These are phyloP conservation scores for Esox masquinongy DNA, from an alignment of 2,797 vertebrate genomes.

Conservation along the genomic window DNA sequence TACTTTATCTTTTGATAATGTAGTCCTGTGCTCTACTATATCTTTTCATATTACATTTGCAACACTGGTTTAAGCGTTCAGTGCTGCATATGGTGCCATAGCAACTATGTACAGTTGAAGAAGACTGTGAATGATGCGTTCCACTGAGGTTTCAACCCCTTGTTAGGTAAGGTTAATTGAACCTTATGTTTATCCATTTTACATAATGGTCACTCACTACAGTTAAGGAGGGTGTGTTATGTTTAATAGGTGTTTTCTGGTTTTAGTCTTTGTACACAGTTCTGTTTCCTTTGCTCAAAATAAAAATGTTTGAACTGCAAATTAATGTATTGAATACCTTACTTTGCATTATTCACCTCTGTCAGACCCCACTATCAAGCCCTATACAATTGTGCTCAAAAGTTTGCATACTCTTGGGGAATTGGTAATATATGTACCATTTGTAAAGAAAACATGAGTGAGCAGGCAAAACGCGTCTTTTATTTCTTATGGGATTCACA, in stretches of 20 bases:
- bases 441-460: too few species aligned
- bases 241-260: neutral
- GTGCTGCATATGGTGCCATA: constrained; percentile 1
- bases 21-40: too few species aligned
- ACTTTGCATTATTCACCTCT: too few species aligned
- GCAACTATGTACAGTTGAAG: neutral
- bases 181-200: neutral
- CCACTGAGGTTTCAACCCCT: neutral
- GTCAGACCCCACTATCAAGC: too few species aligned
- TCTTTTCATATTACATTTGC: neutral
- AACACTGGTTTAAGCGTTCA: constrained; percentile 2
- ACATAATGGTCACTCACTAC: neutral
- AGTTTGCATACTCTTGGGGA: too few species aligned
- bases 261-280: neutral
- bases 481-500: too few species aligned
- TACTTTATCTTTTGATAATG: neutral
- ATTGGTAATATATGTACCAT: too few species aligned
- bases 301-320: neutral
- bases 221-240: neutral
- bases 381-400: too few species aligned
- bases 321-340: neutral
- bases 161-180: neutral
- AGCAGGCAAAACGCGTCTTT: too few species aligned
- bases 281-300: neutral
- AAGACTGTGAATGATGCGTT: neutral